Evolutionary conservation across 2,888 invertebrate genomes (phyloP), one percentile per base, ranked within the genome.

Genomic region (Actias luna): DNA sequence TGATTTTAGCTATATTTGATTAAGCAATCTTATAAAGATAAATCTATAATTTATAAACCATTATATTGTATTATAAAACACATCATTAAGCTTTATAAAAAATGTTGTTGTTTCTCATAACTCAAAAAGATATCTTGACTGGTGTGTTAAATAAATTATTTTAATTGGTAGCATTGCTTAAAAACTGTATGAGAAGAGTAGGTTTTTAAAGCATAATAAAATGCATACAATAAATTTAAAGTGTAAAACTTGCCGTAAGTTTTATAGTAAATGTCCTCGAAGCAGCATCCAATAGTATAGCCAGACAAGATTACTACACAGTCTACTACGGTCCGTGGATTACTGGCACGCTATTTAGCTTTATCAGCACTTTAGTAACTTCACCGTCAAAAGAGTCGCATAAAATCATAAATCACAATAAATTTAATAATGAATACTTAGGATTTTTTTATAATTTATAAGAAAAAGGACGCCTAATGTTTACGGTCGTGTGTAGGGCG

Each of bases 271-370:
- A 69, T 71, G 70, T 69, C 70, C 22, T 70, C 75, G 77, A 74
- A 84, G 83, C 84, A 85, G 85, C 74, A 78, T 78, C 77, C 77
- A 73, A 73, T 76, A 73, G 79, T 71, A 42, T 76, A 77, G 80
- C 80, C 79, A 82, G 76, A 72, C 75, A 74, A 65, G 71, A 69
- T 76, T 86, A 87, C 86, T 85, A 88, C 83, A 76, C 72, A 59
- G 55, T 29, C 60, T 87, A 88, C 89, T 88, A 89, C 82, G 76
- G 83, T 80, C 82, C 82, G 84, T 84, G 85, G 88, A 87, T 77
- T 86, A 80, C 72, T 69, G 83, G 71, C 81, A 71, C 84, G 85
- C 82, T 84, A 84, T 86, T 84, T 83, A 85, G 85, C 82, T 72
- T 72, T 50, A 50, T 50, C 72, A 71, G 75, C 77, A 77, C 76